A percentile compares a stretch with the other conserved stretches of the same genome.
Conservation (phyloP, 2,888 invertebrate species). For the Watsonalla cultraria region DNA sequence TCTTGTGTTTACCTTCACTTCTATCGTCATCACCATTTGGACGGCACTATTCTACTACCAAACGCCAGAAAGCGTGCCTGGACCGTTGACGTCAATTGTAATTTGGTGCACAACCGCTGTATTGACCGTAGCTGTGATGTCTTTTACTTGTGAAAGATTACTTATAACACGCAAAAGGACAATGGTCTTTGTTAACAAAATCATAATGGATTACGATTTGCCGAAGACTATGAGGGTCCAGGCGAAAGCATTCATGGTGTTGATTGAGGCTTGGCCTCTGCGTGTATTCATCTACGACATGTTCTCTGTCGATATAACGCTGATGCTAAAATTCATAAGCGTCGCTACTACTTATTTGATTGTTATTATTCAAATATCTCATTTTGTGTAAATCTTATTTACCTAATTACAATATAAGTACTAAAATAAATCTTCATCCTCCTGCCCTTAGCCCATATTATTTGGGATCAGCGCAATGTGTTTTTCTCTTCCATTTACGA, state of each 20-base stretch:
- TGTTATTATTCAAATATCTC: constrained; percentile 55
- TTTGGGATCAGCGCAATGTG: no score
- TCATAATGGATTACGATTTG: constrained; percentile 54
- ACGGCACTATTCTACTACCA: constrained; percentile 38
- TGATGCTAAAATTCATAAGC: constrained; percentile 58
- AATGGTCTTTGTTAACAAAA: constrained; percentile 45
- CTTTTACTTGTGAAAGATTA: constrained; percentile 43
- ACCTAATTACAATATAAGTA: background rate
- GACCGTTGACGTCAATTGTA: constrained; percentile 28
- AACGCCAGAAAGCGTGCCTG: constrained; percentile 22
- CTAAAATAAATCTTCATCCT: no score
- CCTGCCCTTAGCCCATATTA: no score
- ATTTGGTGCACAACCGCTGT: constrained; percentile 41
- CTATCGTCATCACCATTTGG: constrained; percentile 50
- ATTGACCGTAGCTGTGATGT: constrained; percentile 36
- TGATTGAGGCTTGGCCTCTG: constrained; percentile 53
- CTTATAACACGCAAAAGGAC: constrained; percentile 36
- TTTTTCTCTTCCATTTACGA: no score
- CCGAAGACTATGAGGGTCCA: constrained; percentile 46
- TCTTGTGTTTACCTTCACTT: constrained; percentile 44
- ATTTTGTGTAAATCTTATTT: constrained; percentile 32
- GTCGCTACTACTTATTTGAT: constrained; percentile 60
- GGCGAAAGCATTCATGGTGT: constrained; percentile 55
- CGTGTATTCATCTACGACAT: constrained; percentile 47
- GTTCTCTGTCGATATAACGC: constrained; percentile 53